phyloP scores from a whole-genome alignment of 1,140 invertebrate genomes.

The Mya arenaria region DNA sequence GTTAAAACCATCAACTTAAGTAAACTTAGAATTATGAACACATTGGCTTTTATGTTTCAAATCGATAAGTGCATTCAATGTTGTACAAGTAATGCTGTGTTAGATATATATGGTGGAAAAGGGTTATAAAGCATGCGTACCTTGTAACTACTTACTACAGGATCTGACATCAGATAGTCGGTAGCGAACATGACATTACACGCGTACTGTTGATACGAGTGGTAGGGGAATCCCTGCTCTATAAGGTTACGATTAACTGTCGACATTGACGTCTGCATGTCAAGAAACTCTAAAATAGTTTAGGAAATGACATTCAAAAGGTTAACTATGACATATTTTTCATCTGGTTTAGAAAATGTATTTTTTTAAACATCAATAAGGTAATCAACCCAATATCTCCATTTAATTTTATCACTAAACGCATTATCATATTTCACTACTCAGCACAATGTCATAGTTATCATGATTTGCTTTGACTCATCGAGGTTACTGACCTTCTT shows the following conservation, averaged over 20 bases:
- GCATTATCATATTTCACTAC: neutral
- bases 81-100: too few relatives aligned
- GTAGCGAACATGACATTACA: slow-evolving; percentile 47
- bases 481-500: neutral
- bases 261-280: slow-evolving; percentile 45
- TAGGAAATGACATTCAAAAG: neutral
- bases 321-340: neutral
- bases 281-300: slow-evolving; percentile 37
- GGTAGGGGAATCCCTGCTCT: slow-evolving; percentile 42
- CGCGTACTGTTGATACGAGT: slow-evolving; percentile 43
- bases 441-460: neutral
- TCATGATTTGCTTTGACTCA: neutral
- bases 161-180: slow-evolving; percentile 30
- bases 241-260: slow-evolving; percentile 35
- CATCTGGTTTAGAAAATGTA: neutral
- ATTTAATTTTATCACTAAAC: neutral
- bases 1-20: too few relatives aligned
- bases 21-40: too few relatives aligned
- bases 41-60: too few relatives aligned
- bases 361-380: neutral
- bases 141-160: slow-evolving; percentile 39
- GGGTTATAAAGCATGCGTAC: slow-evolving; percentile 45
- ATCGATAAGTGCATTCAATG: too few relatives aligned
- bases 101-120: slow-evolving; percentile 15
- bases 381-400: neutral